A percentile compares a stretch with the other conserved stretches of the same genome.
phyloP scores from a whole-genome alignment of 2,888 invertebrate species.

The Blomia tropicalis region DNA sequence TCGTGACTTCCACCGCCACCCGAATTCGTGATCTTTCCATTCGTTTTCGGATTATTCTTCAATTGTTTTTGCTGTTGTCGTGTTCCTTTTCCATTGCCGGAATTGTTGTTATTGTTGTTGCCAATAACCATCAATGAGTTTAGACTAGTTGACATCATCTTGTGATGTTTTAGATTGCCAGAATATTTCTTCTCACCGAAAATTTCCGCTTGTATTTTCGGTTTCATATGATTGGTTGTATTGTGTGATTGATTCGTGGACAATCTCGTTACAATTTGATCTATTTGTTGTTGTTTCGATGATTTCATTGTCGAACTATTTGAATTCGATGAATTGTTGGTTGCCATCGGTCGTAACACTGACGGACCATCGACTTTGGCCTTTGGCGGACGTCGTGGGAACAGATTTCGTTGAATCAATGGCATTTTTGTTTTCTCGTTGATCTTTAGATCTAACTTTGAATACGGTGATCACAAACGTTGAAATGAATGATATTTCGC shows the following conservation, averaged over 20 bases:
- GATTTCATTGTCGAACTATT: background rate
- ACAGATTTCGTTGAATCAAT: slow-evolving; percentile 16
- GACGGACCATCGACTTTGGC: slow-evolving; percentile 12
- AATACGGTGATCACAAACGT: no score
- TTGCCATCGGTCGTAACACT: background rate
- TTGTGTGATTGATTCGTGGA: no score
- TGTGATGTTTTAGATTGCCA: background rate
- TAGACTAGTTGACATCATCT: background rate
- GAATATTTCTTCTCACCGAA: background rate
- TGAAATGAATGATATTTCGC: no score
- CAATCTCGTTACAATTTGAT: no score
- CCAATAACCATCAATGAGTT: background rate
- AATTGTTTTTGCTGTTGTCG: background rate
- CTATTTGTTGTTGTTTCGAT: background rate
- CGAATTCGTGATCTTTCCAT: background rate
- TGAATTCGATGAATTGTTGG: background rate
- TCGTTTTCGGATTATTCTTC: background rate
- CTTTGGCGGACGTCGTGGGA: slow-evolving; percentile 13
- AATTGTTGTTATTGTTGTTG: no score
- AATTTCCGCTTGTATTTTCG: no score
- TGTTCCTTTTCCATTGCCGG: no score
- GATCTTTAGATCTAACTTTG: background rate
- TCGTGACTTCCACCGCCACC: background rate
- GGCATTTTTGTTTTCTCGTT: slow-evolving; percentile 13
- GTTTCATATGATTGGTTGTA: background rate